A percentile compares a stretch with the other conserved stretches of the same genome.
These are phyloP conservation scores for Pipistrellus pipistrellus DNA, from an alignment of 2,797 vertebrate species.

Conservation along the genomic window DNA sequence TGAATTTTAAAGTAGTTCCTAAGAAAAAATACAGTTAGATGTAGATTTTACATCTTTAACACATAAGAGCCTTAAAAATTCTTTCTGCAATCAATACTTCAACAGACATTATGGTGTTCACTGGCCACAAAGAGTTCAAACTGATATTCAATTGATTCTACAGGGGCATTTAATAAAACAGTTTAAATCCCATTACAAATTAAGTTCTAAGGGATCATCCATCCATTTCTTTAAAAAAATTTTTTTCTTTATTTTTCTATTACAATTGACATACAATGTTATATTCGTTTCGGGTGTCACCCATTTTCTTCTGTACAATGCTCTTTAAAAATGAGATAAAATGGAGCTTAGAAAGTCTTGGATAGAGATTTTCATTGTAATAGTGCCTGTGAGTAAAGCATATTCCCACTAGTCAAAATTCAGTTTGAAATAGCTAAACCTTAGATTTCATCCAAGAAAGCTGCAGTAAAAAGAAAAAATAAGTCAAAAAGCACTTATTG, in stretches of 20 bases:
- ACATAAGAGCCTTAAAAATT: slow-evolving; percentile 30
- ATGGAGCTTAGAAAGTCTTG: slow-evolving; percentile 24
- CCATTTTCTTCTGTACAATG: slow-evolving; percentile 52
- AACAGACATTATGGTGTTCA: not conserved
- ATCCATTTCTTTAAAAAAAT: not conserved
- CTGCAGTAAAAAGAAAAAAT: not conserved
- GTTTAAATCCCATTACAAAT: slow-evolving; percentile 64
- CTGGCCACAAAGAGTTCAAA: slow-evolving; percentile 50
- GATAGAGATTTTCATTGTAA: slow-evolving; percentile 41
- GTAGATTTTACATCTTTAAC: slow-evolving; percentile 64
- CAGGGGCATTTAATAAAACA: slow-evolving; percentile 36
- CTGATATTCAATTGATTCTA: slow-evolving; percentile 50
- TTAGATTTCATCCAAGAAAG: slow-evolving; percentile 51
- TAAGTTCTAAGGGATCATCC: slow-evolving; percentile 1
- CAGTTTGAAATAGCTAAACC: slow-evolving; percentile 55
- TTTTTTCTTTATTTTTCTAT: not conserved
- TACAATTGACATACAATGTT: not conserved
- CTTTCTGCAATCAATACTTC: slow-evolving; percentile 41
- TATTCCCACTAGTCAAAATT: slow-evolving; percentile 36
- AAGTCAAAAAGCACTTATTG: slow-evolving; percentile 33
- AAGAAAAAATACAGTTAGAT: slow-evolving; percentile 29
- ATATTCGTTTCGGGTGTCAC: not conserved
- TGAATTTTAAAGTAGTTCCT: slow-evolving; percentile 34
- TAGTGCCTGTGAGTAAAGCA: not conserved
- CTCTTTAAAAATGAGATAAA: slow-evolving; percentile 57